A percentile compares a stretch with the other conserved stretches of the same genome.
Conservation (phyloP, 2,888 invertebrate species). For the Cerceris ruficornis region DNA sequence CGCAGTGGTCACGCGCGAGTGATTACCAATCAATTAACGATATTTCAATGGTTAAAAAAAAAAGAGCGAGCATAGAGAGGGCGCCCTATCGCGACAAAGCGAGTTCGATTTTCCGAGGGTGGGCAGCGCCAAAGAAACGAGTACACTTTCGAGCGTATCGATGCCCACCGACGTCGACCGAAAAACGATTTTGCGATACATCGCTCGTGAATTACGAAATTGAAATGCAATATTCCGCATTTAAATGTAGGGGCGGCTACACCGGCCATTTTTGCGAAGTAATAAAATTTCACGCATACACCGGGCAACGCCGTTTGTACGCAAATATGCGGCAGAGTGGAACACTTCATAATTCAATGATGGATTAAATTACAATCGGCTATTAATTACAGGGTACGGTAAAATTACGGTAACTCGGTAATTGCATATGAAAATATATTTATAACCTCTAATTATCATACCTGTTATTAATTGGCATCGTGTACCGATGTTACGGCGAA, state of each 20-base stretch:
- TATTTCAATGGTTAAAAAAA: conserved; percentile 46
- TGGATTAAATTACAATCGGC: conserved; percentile 54
- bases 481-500: conserved; percentile 15
- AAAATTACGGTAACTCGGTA: conserved; percentile 47
- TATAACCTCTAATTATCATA: conserved; percentile 28
- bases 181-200: neutral
- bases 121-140: neutral
- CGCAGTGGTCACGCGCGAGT: conserved; percentile 55
- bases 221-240: neutral
- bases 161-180: neutral
- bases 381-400: conserved; percentile 41
- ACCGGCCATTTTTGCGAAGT: neutral
- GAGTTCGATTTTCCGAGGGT: conserved; percentile 20
- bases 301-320: neutral
- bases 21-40: conserved; percentile 72
- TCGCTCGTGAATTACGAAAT: neutral
- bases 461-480: conserved; percentile 42
- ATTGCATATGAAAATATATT: conserved; percentile 43
- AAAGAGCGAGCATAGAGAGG: conserved; percentile 10
- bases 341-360: conserved; percentile 47
- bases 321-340: neutral
- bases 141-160: neutral
- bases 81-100: conserved; percentile 1
- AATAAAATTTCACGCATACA: conserved; percentile 1
- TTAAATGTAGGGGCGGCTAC: neutral